Evolutionary conservation across 2,113 vertebrate genomes (phyloP).

Genomic region (Sinosuthora webbiana): DNA sequence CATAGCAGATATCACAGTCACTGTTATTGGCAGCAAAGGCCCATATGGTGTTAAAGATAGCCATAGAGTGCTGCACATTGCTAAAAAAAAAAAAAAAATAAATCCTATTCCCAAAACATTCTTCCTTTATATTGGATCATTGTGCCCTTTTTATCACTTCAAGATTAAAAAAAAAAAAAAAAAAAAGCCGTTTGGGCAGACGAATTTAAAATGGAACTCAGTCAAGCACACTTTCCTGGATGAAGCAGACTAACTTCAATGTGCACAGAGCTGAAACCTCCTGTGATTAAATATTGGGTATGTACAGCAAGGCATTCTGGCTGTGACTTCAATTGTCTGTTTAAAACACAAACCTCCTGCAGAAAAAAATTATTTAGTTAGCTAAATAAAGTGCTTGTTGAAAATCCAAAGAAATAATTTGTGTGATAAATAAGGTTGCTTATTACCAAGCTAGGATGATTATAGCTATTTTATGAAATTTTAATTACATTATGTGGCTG

Average conservation of each 20-base stretch:
- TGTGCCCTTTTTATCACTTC: background rate
- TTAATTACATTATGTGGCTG: constrained; percentile 77
- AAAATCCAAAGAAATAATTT: constrained; percentile 68
- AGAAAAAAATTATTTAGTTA: constrained; percentile 52
- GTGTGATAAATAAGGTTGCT: constrained; percentile 69
- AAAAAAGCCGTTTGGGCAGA: background rate
- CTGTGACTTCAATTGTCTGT: constrained; percentile 18
- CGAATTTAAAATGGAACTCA: constrained; percentile 38
- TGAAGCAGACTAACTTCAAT: constrained; percentile 40
- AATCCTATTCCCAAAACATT: background rate
- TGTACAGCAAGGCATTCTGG: background rate
- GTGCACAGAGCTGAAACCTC: background rate
- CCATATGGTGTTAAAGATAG: background rate
- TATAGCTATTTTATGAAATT: constrained; percentile 77
- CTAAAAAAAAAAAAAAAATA: background rate
- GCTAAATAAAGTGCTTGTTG: constrained; percentile 57
- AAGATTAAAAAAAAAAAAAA: background rate
- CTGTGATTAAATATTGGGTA: constrained; percentile 32
- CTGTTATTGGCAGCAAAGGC: background rate
- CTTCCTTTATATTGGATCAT: constrained; percentile 1
- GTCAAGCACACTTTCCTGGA: background rate
- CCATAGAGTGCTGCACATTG: background rate
- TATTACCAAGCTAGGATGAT: constrained; percentile 71
- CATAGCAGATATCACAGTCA: background rate
- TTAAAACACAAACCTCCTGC: constrained; percentile 24